These are phyloP conservation scores for Dermolepida albohirtum DNA, from an alignment of 2,888 invertebrate genomes.

Conservation along the genomic window DNA sequence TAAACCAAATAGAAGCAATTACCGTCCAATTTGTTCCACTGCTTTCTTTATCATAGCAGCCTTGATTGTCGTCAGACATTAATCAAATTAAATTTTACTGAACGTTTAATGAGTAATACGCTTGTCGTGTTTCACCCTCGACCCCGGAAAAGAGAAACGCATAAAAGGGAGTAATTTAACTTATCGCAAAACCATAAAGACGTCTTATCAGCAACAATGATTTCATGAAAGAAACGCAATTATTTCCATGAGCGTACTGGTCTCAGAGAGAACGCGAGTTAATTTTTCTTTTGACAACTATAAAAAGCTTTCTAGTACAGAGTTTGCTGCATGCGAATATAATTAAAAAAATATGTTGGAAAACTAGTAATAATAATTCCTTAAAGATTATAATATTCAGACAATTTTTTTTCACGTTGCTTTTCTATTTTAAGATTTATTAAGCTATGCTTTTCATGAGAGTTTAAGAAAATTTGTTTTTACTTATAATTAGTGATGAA, in stretches of 20 bases:
- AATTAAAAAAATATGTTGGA: conserved; percentile 14
- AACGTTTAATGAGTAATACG: conserved; percentile 16
- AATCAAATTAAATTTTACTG: conserved; percentile 27
- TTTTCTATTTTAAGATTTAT: too few species aligned
- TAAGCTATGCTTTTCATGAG: too few species aligned
- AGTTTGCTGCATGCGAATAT: not conserved
- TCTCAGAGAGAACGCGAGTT: not conserved
- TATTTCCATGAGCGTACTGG: not conserved
- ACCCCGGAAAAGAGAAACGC: conserved; percentile 3
- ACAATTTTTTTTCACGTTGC: conserved; percentile 1
- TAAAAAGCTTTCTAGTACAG: not conserved
- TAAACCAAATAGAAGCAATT: conserved; percentile 3
- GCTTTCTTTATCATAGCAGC: not conserved
- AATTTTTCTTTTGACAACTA: conserved; percentile 2
- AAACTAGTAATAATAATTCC: not conserved
- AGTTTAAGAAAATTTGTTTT: too few species aligned
- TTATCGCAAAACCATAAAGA: conserved; percentile 27
- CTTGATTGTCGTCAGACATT: conserved; percentile 1
- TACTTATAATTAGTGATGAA: too few species aligned
- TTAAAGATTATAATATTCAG: conserved; percentile 5
- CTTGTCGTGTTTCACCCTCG: conserved; percentile 6
- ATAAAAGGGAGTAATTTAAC: conserved; percentile 20
- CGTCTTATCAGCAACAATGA: conserved; percentile 6
- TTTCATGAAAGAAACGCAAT: conserved; percentile 19
- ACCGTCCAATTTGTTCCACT: conserved; percentile 1